Evolutionary conservation across 2,888 invertebrate species (phyloP).

Genomic region (Psylliodes chrysocephalus): DNA sequence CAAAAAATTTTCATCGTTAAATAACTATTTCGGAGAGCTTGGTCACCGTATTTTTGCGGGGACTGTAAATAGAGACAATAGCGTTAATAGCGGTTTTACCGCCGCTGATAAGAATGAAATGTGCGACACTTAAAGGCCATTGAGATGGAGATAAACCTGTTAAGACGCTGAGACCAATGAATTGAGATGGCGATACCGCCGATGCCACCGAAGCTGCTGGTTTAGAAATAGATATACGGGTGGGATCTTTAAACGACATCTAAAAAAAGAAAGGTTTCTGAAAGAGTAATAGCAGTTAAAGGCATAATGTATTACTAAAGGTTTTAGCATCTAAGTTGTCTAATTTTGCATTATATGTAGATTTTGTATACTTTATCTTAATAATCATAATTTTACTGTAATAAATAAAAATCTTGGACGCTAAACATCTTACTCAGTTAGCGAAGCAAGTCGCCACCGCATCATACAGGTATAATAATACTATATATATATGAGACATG

Average conservation of each 20-base stretch:
- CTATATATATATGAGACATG: no score
- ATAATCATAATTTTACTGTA: no score
- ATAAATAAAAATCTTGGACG: no score
- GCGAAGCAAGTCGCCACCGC: no score
- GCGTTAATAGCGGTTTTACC: conserved; percentile 28
- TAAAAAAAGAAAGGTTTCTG: neutral
- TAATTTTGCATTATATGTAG: no score
- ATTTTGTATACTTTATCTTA: no score
- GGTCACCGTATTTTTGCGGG: conserved; percentile 6
- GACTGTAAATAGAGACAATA: conserved; percentile 20
- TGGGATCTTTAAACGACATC: conserved; percentile 39
- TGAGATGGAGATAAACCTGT: conserved; percentile 49
- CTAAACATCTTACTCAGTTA: no score
- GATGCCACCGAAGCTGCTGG: conserved; percentile 40
- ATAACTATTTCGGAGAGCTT: neutral
- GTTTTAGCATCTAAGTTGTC: no score
- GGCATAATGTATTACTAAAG: no score
- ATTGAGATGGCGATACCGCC: conserved; percentile 54
- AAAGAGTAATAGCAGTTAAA: neutral
- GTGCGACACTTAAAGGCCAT: conserved; percentile 44
- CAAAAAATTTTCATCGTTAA: neutral
- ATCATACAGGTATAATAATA: no score
- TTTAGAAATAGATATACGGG: conserved; percentile 41
- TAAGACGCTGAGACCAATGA: conserved; percentile 55
- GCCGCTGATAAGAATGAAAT: conserved; percentile 48